Base-by-base conservation (phyloP, 2,797 vertebrate species). In the Synaphobranchus kaupii region DNA sequence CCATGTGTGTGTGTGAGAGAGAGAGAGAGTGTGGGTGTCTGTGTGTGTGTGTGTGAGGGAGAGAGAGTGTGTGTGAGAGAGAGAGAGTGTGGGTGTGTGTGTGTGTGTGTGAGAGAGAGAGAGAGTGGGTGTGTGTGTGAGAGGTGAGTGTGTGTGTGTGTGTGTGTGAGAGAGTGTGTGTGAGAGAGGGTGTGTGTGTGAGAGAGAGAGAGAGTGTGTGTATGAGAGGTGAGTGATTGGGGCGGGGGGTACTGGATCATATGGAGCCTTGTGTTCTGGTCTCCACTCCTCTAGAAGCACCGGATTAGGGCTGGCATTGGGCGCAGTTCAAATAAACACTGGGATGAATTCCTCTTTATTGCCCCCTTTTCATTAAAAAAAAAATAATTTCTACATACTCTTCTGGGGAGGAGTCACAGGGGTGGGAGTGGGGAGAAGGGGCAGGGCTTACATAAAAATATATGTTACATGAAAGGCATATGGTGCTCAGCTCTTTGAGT, bases 161-260 rank as follows among this genome's bases (percentile, higher is more conserved):
- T 39, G 84, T 88, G 87, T 88, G 86, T 89, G 93, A 54, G 86
- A 88, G 78, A 60, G 73, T 93, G 90, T 88, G 87, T 88, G 87
- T 90, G 93, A 44, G 86, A 88, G 68, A 60, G 82, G 22, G 86
- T 20, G 52, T n/a, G 83, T n/a, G 20, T 85, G 28, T 85, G 85
- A 85, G 80, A 31, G 85, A 86, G 88, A 88, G 81, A 86, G 86
- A 0, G 60, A 0, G 90, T 90, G 88, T 87, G 87, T 86, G 86
- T 78, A 68, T 81, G 63, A 31, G 84, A 88, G 89, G 76, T 34
- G 25, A 68, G 54, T 20, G 85, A 34, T 68, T 39, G 31, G 87
- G 89, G 89, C 83, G 86, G 88, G 12, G 28, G 78, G 80, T 4
- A 0, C 54, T 9, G 58, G n/a, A 44, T 81, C 80, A n/a, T 13